phyloP scores from a whole-genome alignment of 1,140 invertebrate species.

The Panagrolaimus sp. region DNA sequence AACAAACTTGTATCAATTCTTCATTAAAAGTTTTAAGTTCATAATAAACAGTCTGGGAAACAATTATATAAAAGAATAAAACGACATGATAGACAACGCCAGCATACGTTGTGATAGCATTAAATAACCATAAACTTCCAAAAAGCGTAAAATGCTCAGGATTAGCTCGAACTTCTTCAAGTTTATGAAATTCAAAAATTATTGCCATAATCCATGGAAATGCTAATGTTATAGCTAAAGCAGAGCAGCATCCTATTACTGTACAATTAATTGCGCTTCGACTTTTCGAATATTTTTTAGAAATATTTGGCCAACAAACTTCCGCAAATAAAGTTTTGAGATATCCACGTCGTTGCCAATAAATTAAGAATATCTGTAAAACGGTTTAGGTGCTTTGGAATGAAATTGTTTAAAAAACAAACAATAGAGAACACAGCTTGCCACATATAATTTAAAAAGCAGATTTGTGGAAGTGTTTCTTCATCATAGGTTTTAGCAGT shows the following conservation, averaged over 20 bases:
- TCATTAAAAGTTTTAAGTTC: background rate
- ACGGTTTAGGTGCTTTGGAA: background rate
- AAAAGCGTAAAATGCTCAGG: background rate
- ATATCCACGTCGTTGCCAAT: background rate
- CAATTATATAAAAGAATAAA: background rate
- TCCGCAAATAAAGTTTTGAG: background rate
- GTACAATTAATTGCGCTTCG: background rate
- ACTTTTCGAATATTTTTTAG: too few relatives aligned
- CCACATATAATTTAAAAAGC: background rate
- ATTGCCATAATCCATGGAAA: background rate
- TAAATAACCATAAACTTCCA: background rate
- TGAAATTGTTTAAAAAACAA: background rate
- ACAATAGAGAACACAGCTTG: background rate
- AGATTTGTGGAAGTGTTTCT: too few relatives aligned
- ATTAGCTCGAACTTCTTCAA: background rate
- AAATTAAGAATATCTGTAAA: constrained; percentile 3
- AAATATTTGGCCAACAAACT: background rate
- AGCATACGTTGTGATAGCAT: too few relatives aligned
- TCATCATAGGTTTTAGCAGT: too few relatives aligned
- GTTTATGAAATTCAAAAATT: background rate
- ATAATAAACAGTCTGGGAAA: background rate
- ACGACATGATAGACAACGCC: background rate
- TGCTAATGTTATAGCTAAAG: background rate
- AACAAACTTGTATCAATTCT: background rate
- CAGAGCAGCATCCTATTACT: background rate